Percentiles rank a stretch among this genome's conserved stretches.
These are phyloP conservation scores for Papilio protenor DNA, from an alignment of 2,888 invertebrate genomes.

Conservation along the genomic window DNA sequence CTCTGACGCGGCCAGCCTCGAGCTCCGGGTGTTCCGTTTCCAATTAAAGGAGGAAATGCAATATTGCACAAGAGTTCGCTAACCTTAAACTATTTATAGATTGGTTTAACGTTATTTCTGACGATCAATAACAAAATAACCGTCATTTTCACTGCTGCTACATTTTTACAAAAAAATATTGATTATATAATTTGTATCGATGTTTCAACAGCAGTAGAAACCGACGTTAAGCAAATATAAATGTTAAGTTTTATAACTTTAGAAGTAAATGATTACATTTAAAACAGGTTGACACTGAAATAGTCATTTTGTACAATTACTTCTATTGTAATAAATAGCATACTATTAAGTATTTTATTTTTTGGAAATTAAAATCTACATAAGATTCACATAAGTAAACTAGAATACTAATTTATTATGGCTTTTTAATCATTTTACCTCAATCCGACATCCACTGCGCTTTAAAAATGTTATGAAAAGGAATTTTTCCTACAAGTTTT, in stretches of 20 bases:
- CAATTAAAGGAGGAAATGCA: slow-evolving; percentile 20
- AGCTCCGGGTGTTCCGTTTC: slow-evolving; percentile 7
- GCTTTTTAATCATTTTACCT: slow-evolving; percentile 1
- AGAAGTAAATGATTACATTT: no score
- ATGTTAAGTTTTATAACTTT: no score
- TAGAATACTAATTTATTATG: not conserved
- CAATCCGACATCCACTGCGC: not conserved
- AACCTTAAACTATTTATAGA: slow-evolving; percentile 8
- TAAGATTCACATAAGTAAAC: not conserved
- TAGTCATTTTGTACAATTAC: no score
- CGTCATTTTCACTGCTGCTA: no score
- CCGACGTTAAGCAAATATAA: no score
- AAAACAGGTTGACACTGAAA: no score
- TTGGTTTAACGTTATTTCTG: no score
- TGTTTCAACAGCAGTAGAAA: no score
- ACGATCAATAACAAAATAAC: no score
- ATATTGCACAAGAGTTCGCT: slow-evolving; percentile 15
- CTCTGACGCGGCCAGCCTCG: not conserved
- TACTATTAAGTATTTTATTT: not conserved
- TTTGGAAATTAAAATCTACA: not conserved
- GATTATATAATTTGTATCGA: no score
- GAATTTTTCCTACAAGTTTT: slow-evolving; percentile 22
- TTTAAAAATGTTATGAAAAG: slow-evolving; percentile 16
- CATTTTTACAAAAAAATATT: no score
- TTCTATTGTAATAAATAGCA: not conserved